These are phyloP conservation scores for Catharus minimus DNA, from an alignment of 2,113 vertebrate species.

Conservation along the genomic window DNA sequence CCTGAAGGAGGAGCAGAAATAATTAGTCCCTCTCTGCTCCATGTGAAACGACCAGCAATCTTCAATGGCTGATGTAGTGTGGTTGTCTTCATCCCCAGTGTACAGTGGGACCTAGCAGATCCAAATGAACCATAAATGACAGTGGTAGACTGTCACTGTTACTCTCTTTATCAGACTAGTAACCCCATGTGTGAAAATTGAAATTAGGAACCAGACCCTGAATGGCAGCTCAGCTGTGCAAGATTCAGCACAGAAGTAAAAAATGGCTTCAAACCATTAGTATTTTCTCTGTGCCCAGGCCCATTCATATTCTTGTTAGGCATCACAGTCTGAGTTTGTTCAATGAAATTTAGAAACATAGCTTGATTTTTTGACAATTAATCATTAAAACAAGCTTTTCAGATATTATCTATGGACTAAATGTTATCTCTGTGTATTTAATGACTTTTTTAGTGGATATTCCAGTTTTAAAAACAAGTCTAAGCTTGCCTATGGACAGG, in stretches of 20 bases:
- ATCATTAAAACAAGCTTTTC: not conserved
- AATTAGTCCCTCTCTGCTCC: not conserved
- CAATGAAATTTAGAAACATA: not conserved
- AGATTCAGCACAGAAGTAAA: not conserved
- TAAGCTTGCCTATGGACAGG: not conserved
- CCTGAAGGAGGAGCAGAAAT: not conserved
- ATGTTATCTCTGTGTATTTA: not conserved
- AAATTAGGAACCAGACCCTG: not conserved
- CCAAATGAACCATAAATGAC: not conserved
- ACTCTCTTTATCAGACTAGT: not conserved
- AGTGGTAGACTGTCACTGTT: not conserved
- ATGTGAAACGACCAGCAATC: not conserved
- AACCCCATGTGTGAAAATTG: not conserved
- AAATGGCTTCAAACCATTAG: not conserved
- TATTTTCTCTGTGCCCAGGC: not conserved
- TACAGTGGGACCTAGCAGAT: not conserved
- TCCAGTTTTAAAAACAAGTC: not conserved
- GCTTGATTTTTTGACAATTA: not conserved
- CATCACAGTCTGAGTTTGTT: not conserved
- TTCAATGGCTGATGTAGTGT: not conserved
- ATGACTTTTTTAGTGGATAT: not conserved
- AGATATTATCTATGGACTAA: not conserved
- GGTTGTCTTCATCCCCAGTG: not conserved
- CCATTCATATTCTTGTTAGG: not conserved
- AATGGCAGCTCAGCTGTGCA: not conserved